These are phyloP conservation scores for Nemotelus pantherinus DNA, from an alignment of 2,888 invertebrate species.

Conservation along the genomic window DNA sequence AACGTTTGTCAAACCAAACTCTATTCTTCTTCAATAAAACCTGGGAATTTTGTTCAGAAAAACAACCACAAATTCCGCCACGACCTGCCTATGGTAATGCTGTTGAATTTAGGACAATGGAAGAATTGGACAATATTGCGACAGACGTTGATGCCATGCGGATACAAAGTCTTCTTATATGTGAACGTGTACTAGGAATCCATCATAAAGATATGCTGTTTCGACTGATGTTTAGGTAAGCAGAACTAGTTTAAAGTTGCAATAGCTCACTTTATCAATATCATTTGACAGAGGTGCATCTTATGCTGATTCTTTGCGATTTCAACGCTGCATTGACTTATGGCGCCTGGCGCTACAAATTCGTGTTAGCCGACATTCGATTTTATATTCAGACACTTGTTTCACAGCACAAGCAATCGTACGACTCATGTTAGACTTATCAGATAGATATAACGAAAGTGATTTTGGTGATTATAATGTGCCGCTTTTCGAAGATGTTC, in stretches of 20 bases:
- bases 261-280: background rate
- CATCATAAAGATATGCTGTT: constrained; percentile 89
- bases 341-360: constrained; percentile 87
- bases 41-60: constrained; percentile 58
- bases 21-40: background rate
- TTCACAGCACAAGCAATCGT: constrained; percentile 88
- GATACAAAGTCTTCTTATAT: constrained; percentile 86
- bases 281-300: constrained; percentile 71
- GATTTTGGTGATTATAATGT: constrained; percentile 66
- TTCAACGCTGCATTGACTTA: constrained; percentile 86
- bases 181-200: constrained; percentile 86
- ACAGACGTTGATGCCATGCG: constrained; percentile 86
- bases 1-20: background rate
- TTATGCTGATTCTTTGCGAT: constrained; percentile 77
- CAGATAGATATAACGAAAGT: constrained; percentile 69
- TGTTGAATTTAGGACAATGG: constrained; percentile 77
- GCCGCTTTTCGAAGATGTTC: constrained; percentile 75
- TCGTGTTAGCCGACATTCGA: constrained; percentile 80
- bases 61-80: constrained; percentile 68
- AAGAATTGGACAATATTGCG: constrained; percentile 78
- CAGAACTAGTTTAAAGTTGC: constrained; percentile 26
- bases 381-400: constrained; percentile 81
- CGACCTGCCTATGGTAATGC: constrained; percentile 73
- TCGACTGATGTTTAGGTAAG: constrained; percentile 75
- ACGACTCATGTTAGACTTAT: constrained; percentile 81